Conservation (phyloP, 1,140 invertebrate species). For the Drosophila azteca region DNA sequence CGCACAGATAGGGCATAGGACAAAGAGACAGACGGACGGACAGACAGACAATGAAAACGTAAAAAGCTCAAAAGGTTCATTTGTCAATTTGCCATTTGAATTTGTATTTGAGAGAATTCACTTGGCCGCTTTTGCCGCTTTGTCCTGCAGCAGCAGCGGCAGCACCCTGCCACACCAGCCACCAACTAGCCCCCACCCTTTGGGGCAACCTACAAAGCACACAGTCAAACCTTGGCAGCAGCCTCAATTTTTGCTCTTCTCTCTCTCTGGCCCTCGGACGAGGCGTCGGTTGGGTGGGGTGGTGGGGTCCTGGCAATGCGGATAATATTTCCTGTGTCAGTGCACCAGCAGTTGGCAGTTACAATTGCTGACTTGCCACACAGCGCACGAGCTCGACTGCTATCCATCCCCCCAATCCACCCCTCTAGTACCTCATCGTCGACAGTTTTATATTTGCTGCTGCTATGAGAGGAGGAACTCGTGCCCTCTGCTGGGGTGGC, state of each 20-base stretch:
- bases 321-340: conserved; percentile 81
- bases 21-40: conserved; percentile 36
- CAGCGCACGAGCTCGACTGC: conserved; percentile 17
- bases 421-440: conserved; percentile 48
- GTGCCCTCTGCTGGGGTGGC: neutral
- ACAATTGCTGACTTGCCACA: conserved; percentile 48
- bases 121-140: conserved; percentile 78
- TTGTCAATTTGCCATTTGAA: conserved; percentile 82
- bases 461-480: conserved; percentile 7
- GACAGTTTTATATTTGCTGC: conserved; percentile 79
- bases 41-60: conserved; percentile 70
- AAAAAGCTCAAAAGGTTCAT: conserved; percentile 80
- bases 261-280: conserved; percentile 4
- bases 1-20: neutral
- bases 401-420: conserved; percentile 8
- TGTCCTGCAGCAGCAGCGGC: conserved; percentile 39
- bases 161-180: neutral
- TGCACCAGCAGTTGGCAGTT: conserved; percentile 75
- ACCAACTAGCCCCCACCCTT: neutral
- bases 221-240: conserved; percentile 39
- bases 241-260: conserved; percentile 47
- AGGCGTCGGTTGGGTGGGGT: too few species aligned
- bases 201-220: conserved; percentile 32
- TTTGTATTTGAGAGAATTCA: conserved; percentile 81
- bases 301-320: conserved; percentile 66